A percentile compares a stretch with the other conserved stretches of the same genome.
Evolutionary conservation across 2,888 invertebrate species (phyloP).

Genomic region (Bursaphelenchus okinawaensis): DNA sequence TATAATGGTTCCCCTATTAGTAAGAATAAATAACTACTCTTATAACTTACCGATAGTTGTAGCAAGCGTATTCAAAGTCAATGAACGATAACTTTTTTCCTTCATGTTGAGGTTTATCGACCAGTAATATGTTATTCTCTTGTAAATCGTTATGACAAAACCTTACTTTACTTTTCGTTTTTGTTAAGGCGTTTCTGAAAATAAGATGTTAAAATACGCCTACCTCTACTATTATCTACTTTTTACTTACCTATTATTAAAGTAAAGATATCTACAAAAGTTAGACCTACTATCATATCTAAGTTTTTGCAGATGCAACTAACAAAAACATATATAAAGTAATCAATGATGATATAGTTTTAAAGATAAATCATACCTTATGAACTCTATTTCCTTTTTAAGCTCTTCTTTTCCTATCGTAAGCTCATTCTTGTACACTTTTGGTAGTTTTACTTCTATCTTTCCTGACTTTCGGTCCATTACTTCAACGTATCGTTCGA

Average conservation of each 20-base stretch:
- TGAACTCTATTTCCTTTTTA: neutral
- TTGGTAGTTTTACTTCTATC: neutral
- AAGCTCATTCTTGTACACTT: neutral
- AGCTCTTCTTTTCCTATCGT: too few relatives aligned
- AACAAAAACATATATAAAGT: too few relatives aligned
- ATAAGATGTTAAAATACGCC: neutral
- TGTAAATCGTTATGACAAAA: slow-evolving; percentile 60
- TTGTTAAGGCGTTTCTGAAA: neutral
- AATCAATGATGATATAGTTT: too few relatives aligned
- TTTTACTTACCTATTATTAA: too few relatives aligned
- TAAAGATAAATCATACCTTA: neutral
- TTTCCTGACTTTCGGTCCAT: neutral
- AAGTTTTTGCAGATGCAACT: too few relatives aligned
- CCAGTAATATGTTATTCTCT: slow-evolving; percentile 34
- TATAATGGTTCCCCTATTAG: too few relatives aligned
- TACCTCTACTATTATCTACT: too few relatives aligned
- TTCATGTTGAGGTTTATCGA: neutral
- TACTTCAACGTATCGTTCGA: neutral
- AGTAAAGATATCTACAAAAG: too few relatives aligned
- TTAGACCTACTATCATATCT: too few relatives aligned
- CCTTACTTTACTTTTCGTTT: slow-evolving; percentile 68
- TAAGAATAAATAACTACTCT: neutral
- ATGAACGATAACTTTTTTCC: slow-evolving; percentile 68
- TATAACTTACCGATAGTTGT: slow-evolving; percentile 15
- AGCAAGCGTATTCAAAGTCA: slow-evolving; percentile 84